These are phyloP conservation scores for Acleris laterana DNA, from an alignment of 2,888 invertebrate genomes.

Conservation along the genomic window DNA sequence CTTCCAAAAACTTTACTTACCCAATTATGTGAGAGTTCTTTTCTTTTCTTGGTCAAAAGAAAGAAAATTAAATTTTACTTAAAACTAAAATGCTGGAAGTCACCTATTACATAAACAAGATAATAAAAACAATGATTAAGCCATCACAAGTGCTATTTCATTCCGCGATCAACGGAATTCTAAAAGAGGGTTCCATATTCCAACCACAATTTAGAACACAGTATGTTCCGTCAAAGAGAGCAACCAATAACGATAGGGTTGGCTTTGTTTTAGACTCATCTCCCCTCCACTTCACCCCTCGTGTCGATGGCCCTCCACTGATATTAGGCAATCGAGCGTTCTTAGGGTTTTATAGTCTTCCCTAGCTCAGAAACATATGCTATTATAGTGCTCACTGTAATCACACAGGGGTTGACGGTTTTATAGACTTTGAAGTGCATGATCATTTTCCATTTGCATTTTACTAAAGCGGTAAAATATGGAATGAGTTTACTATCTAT, in stretches of 20 bases:
- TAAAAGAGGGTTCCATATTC: constrained; percentile 35
- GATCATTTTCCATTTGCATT: no score
- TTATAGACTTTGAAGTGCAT: constrained; percentile 6
- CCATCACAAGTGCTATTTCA: not conserved
- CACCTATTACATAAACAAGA: not conserved
- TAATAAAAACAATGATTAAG: not conserved
- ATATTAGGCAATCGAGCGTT: constrained; percentile 67
- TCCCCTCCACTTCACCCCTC: constrained; percentile 59
- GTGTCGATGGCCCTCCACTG: constrained; percentile 70
- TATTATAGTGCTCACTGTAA: not conserved
- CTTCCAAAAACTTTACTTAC: no score
- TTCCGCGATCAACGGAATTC: not conserved
- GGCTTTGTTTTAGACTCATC: constrained; percentile 66
- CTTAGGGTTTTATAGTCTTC: constrained; percentile 21
- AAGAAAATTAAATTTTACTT: no score
- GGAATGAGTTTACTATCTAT: no score
- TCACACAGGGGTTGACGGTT: constrained; percentile 4
- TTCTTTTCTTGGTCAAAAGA: no score
- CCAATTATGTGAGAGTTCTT: no score
- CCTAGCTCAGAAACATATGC: constrained; percentile 18
- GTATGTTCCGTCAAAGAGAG: constrained; percentile 63
- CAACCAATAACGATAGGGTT: constrained; percentile 67
- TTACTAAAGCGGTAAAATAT: no score
- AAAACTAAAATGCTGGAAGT: not conserved
- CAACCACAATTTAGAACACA: constrained; percentile 66